Conservation (phyloP, 1,140 invertebrate genomes). For the Sycophila sp. region DNA sequence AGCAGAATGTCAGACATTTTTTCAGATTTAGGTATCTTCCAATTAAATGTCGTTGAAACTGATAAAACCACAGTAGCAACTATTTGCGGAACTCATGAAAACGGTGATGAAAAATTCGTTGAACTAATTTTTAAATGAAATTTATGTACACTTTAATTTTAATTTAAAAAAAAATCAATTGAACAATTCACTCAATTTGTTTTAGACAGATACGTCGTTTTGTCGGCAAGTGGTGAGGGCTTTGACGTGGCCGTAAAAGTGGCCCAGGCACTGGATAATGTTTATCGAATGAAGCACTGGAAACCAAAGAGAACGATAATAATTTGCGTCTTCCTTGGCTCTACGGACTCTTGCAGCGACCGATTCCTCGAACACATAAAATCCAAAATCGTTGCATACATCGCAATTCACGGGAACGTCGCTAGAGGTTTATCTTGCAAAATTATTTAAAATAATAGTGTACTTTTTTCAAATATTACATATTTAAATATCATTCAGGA, state of each 20-base stretch:
- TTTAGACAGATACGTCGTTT: slow-evolving; percentile 58
- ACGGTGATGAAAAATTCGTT: slow-evolving; percentile 47
- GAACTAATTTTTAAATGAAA: background rate
- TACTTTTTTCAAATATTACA: background rate
- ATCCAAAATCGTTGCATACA: slow-evolving; percentile 53
- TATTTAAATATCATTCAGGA: slow-evolving; percentile 35
- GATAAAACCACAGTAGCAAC: slow-evolving; percentile 48
- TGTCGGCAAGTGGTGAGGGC: slow-evolving; percentile 52
- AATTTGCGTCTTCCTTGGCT: slow-evolving; percentile 56
- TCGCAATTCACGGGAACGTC: slow-evolving; percentile 50
- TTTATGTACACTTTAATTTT: background rate
- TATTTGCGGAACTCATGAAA: slow-evolving; percentile 51
- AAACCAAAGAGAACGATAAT: slow-evolving; percentile 54
- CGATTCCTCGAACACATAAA: slow-evolving; percentile 47
- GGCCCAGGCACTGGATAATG: slow-evolving; percentile 46
- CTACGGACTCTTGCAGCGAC: slow-evolving; percentile 49
- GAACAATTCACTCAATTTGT: too few species aligned
- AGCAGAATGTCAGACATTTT: slow-evolving; percentile 35
- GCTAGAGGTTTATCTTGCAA: slow-evolving; percentile 48
- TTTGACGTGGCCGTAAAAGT: slow-evolving; percentile 51
- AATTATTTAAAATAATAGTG: background rate
- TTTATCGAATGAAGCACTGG: slow-evolving; percentile 54
- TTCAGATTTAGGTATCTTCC: slow-evolving; percentile 35
- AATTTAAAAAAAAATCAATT: too few species aligned
- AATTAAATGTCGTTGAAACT: slow-evolving; percentile 40